These are phyloP conservation scores for Schrankia costaestrigalis DNA, from an alignment of 2,888 invertebrate species.

Conservation along the genomic window DNA sequence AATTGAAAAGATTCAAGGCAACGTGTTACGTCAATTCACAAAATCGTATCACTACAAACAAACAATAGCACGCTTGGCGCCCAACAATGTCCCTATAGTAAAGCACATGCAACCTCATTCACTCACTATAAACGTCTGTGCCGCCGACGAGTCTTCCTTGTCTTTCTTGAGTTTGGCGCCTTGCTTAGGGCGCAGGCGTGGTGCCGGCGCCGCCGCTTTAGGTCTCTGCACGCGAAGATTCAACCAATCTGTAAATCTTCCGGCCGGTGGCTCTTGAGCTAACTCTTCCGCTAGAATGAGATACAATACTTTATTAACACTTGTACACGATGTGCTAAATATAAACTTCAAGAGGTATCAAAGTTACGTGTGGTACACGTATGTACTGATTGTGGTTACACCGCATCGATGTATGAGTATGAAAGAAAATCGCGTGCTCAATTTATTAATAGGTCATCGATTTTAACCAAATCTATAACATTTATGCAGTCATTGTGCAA, in stretches of 20 bases:
- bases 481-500: conserved; percentile 26
- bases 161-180: conserved; percentile 53
- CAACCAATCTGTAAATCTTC: conserved; percentile 72
- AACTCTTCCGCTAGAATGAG: conserved; percentile 68
- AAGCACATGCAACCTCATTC: conserved; percentile 37
- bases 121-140: conserved; percentile 68
- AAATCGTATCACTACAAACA: conserved; percentile 31
- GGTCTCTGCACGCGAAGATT: conserved; percentile 68
- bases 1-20: conserved; percentile 32
- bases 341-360: background rate
- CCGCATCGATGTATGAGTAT: no score
- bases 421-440: conserved; percentile 37
- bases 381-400: conserved; percentile 9
- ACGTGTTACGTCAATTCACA: conserved; percentile 23
- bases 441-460: conserved; percentile 45
- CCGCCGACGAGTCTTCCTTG: conserved; percentile 33
- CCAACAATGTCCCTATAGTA: conserved; percentile 24
- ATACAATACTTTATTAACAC: conserved; percentile 4
- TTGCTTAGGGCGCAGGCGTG: conserved; percentile 65
- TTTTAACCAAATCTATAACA: conserved; percentile 32
- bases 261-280: conserved; percentile 66
- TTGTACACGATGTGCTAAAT: conserved; percentile 4
- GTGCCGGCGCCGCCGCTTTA: conserved; percentile 40
- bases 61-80: conserved; percentile 43
- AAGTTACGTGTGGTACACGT: conserved; percentile 2